Conservation (phyloP, 2,797 vertebrate genomes). For the Picus viridis region DNA sequence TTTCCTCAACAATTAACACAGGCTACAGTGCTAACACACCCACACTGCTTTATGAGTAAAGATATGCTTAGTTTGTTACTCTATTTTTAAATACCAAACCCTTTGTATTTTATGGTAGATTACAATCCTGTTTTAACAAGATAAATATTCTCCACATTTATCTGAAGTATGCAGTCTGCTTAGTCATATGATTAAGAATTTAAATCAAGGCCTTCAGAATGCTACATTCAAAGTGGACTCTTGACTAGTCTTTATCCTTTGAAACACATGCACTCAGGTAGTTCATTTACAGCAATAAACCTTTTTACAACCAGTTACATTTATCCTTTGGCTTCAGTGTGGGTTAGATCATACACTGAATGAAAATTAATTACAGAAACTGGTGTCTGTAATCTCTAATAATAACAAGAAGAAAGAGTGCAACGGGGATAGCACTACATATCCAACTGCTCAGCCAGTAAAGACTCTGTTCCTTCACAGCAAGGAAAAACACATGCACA, state of each 20-base stretch:
- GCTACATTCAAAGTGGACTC: neutral
- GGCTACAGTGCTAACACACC: neutral
- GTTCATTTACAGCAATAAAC: neutral
- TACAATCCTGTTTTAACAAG: neutral
- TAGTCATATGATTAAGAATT: neutral
- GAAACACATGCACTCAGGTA: neutral
- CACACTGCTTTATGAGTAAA: neutral
- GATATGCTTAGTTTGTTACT: neutral
- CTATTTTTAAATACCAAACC: neutral
- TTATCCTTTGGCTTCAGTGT: neutral
- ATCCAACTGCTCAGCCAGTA: neutral
- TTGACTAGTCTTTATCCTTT: neutral
- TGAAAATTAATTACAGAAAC: constrained; percentile 5
- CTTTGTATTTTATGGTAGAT: neutral
- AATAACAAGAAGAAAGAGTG: neutral
- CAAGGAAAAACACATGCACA: neutral
- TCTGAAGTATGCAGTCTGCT: neutral
- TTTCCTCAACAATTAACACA: neutral
- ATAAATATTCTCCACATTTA: neutral
- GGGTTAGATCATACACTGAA: neutral
- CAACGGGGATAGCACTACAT: neutral
- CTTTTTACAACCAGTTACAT: neutral
- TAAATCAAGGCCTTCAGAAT: neutral
- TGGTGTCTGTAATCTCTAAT: neutral
- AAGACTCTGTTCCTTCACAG: neutral